Evolutionary conservation across 2,113 vertebrate genomes (phyloP).

Genomic region (Oncorhynchus kisutch): DNA sequence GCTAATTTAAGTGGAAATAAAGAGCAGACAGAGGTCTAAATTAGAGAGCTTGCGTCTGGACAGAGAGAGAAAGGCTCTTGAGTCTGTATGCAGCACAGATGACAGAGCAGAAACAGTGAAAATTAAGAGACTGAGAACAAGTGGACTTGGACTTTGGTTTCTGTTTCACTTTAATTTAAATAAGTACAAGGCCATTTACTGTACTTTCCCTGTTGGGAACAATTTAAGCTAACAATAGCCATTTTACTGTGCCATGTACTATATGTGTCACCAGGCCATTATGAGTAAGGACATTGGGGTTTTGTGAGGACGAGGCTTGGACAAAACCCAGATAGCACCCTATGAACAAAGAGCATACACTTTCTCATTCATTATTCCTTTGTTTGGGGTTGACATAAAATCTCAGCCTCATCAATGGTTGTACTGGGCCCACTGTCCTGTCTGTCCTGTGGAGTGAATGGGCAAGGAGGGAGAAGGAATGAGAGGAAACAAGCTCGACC

Average conservation of each 20-base stretch:
- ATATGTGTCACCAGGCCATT: constrained; percentile 24
- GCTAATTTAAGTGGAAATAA: constrained; percentile 33
- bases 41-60: constrained; percentile 28
- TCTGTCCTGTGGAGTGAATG: constrained; percentile 1
- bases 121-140: constrained; percentile 10
- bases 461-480: background rate
- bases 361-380: constrained; percentile 25
- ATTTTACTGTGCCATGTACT: constrained; percentile 14
- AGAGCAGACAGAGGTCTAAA: constrained; percentile 22
- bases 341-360: constrained; percentile 28
- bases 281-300: constrained; percentile 23
- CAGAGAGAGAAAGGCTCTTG: background rate
- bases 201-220: constrained; percentile 4
- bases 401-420: constrained; percentile 25
- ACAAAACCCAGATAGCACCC: constrained; percentile 14
- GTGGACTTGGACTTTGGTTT: background rate
- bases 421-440: constrained; percentile 18
- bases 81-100: background rate
- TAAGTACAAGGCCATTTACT: constrained; percentile 36
- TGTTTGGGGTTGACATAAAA: constrained; percentile 41
- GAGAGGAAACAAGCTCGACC: constrained; percentile 27
- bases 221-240: constrained; percentile 6
- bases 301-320: background rate
- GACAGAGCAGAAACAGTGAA: constrained; percentile 12
- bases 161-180: constrained; percentile 18